Base-by-base conservation (phyloP, 2,113 vertebrate species). In the Dicerorhinus sumatrensis region DNA sequence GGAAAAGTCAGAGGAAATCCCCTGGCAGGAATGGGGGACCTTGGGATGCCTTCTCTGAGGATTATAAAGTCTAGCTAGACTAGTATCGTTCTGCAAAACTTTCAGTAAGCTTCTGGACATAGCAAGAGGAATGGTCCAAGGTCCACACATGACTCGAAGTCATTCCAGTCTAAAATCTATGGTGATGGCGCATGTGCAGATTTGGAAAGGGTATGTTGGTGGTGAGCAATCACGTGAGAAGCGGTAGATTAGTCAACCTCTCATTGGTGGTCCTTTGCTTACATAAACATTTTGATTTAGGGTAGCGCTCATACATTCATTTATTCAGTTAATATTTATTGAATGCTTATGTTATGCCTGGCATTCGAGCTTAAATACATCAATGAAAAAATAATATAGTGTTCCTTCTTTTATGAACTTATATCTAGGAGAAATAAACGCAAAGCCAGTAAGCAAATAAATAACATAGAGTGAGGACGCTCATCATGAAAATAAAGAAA, bases 401-500 rank as follows among this genome's bases (percentile, higher is more conserved):
- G 27, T 62, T 84, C 65, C 11, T 84, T 88, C 14, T 14, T 8
- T 51, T 65, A 48, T 46, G 9, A 42, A n/a, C 7, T 72, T 54
- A 31, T 4, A 67, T 80, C 8, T 65, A 27, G 27, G 36, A 75
- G 67, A 65, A 63, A 84, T 23, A 62, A 27, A 36, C 8, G 80
- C n/a, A 69, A 62, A 42, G 17, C 11, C 20, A 75, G 31, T 13
- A 80, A 39, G n/a, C 31, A 88, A 84, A 33, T 54, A 79, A 67
- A 46, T 84, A 54, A 21, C 10, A 67, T 46, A 83, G n/a, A 54
- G 89, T 17, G 58, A 60, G 6, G 21, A 23, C 67, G 11, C 13
- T 85, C 72, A n/a, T 62, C 9, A 77, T 17, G 62, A 92, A 84
- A 60, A 69, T 60, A 91, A 91, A 86, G 75, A 80, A 93, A 92